Evolutionary conservation across 1,140 invertebrate genomes (phyloP).

Genomic region (Colletes latitarsis): DNA sequence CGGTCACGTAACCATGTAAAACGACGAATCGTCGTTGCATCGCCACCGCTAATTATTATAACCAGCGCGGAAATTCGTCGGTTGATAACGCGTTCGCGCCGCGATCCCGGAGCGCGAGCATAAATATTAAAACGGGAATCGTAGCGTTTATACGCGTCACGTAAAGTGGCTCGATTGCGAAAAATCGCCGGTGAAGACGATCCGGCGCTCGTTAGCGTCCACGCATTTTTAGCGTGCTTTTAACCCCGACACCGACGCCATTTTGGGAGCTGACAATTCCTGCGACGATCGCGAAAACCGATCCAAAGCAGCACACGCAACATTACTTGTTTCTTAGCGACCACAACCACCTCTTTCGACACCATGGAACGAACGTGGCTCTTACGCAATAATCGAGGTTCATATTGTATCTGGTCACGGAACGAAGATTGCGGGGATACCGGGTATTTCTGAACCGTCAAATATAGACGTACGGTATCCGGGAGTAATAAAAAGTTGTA

Average conservation of each 20-base stretch:
- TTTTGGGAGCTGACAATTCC: background rate
- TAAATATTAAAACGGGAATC: slow-evolving; percentile 39
- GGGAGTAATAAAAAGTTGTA: too few species aligned
- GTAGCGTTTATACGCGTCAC: slow-evolving; percentile 12
- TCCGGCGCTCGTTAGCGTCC: background rate
- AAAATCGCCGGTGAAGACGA: background rate
- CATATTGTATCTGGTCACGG: too few species aligned
- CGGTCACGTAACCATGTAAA: slow-evolving; percentile 52
- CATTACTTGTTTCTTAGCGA: too few species aligned
- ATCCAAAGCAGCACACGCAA: too few species aligned
- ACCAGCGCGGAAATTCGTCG: slow-evolving; percentile 14
- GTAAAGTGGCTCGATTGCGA: background rate
- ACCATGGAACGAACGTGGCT: too few species aligned
- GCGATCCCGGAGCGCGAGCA: background rate
- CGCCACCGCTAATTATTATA: slow-evolving; percentile 41
- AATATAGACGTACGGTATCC: too few species aligned
- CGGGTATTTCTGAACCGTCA: too few species aligned
- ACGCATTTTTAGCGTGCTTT: background rate
- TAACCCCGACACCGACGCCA: too few species aligned
- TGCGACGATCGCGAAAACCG: background rate
- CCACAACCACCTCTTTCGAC: too few species aligned
- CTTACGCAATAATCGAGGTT: too few species aligned
- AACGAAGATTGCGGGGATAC: too few species aligned
- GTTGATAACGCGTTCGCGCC: background rate
- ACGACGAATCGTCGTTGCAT: slow-evolving; percentile 35